Evolutionary conservation across 2,113 vertebrate genomes (phyloP).

Genomic region (Protomyctophum bolini): DNA sequence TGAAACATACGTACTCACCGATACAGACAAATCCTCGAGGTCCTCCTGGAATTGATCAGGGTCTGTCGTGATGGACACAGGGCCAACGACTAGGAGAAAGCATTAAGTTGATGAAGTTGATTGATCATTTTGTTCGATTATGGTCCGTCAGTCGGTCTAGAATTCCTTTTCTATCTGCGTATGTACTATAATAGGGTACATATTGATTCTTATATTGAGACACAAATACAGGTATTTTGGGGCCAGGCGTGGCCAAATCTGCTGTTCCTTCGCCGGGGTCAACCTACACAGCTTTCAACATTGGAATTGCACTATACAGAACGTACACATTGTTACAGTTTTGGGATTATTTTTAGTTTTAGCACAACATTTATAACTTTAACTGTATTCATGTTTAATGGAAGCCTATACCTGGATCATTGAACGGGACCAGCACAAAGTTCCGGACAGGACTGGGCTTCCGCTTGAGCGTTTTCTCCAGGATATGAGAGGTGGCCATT

Average conservation of each 20-base stretch:
- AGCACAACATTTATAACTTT: not conserved
- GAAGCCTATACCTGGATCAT: conserved; percentile 91
- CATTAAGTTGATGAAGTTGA: not conserved
- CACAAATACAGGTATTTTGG: too few species aligned
- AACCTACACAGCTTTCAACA: too few species aligned
- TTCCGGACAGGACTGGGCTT: conserved; percentile 84
- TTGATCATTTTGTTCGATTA: not conserved
- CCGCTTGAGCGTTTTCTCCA: conserved; percentile 85
- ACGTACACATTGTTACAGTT: too few species aligned
- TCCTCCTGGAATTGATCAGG: conserved; percentile 87
- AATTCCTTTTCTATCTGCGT: too few species aligned
- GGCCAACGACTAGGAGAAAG: conserved; percentile 84
- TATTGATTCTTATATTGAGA: too few species aligned
- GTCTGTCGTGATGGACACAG: conserved; percentile 87
- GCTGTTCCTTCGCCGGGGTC: too few species aligned
- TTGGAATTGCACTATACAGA: too few species aligned
- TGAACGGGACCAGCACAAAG: conserved; percentile 92
- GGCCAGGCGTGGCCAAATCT: too few species aligned
- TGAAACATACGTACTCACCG: conserved; percentile 87
- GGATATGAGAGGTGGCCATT: conserved; percentile 90
- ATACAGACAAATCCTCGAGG: conserved; percentile 89
- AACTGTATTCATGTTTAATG: not conserved
- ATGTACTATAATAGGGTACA: too few species aligned
- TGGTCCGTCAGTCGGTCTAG: not conserved
- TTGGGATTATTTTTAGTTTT: too few species aligned